Evolutionary conservation across 2,113 vertebrate genomes (phyloP), one percentile per base, ranked within the genome.

Genomic region (Phodopus roborovskii): DNA sequence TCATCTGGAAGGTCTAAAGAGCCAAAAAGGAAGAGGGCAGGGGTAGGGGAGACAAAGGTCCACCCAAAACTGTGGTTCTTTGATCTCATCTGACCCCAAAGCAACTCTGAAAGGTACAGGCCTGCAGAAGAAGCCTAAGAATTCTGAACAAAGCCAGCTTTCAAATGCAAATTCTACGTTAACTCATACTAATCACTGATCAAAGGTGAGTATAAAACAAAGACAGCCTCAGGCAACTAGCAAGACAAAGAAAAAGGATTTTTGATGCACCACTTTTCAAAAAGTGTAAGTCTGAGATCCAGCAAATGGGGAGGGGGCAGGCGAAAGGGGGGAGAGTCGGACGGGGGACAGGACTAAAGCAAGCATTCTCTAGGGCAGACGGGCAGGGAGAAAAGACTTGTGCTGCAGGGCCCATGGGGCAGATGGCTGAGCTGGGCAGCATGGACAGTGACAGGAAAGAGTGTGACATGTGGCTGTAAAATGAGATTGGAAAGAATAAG

Each of bases 61-160:
- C 58, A 0, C 5, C 19, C 50, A 45, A 77, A 74, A 58, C 68
- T 1, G 20, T 0, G n/a, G 26, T 45, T 16, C 53, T 24, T 8
- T 8, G 71, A 30, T 7, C 3, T 26, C 60, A 12, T 2, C 5
- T 0, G 26, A 45, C 53, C 66, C 74, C 56, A 7, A 36, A 60
- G 45, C 33, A 22, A 42, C 28, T 3, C 28, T 53, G 39, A 22
- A 64, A 62, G 81, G 15, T 0, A 36, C 30, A 74, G 58, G 45
- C 24, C 39, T 20, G 30, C 11, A 56, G 22, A 71, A 28, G 78
- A 92, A 12, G 24, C 42, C 68, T 53, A 60, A 45, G 26, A 68
- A 53, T 62, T 58, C 39, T 64, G 42, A 88, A 81, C 17, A 70
- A 90, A 96, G 87, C 33, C 84, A 62, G 13, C 50, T 70, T 94